phyloP scores from a whole-genome alignment of 2,797 vertebrate species.

The Moxostoma hubbsi region DNA sequence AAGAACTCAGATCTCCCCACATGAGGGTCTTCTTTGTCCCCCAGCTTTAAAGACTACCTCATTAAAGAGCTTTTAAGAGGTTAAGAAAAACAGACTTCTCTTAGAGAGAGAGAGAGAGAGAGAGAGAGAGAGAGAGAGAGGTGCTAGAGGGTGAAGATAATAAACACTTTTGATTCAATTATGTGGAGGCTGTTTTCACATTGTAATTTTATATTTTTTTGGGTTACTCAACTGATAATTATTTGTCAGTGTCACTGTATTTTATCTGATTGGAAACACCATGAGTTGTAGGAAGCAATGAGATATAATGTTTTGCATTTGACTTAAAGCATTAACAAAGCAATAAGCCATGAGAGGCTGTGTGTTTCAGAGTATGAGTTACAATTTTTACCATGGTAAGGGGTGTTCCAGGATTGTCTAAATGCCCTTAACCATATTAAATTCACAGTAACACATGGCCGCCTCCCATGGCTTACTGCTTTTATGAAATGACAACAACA shows the following conservation, averaged over 20 bases:
- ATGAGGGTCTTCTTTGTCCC: slow-evolving; percentile 67
- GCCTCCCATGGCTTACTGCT: too few species aligned
- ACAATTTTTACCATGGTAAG: too few species aligned
- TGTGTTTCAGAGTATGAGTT: too few species aligned
- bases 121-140: background rate
- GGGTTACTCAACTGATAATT: background rate
- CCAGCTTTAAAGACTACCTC: slow-evolving; percentile 43
- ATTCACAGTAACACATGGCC: too few species aligned
- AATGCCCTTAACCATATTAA: too few species aligned
- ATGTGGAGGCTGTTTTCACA: background rate
- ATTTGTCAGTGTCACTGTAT: background rate
- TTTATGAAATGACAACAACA: too few species aligned
- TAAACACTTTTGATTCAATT: background rate
- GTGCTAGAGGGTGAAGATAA: background rate
- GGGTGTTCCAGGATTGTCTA: too few species aligned
- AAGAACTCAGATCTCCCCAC: slow-evolving; percentile 62
- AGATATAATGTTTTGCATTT: too few species aligned
- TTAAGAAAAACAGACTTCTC: slow-evolving; percentile 18
- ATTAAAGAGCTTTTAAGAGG: slow-evolving; percentile 28
- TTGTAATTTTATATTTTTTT: background rate
- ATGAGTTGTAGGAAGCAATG: background rate
- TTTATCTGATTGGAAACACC: background rate
- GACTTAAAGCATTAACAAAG: too few species aligned
- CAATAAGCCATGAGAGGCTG: too few species aligned
- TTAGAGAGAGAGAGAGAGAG: background rate